Conservation (phyloP, 2,113 vertebrate genomes). For the Sinosuthora webbiana region DNA sequence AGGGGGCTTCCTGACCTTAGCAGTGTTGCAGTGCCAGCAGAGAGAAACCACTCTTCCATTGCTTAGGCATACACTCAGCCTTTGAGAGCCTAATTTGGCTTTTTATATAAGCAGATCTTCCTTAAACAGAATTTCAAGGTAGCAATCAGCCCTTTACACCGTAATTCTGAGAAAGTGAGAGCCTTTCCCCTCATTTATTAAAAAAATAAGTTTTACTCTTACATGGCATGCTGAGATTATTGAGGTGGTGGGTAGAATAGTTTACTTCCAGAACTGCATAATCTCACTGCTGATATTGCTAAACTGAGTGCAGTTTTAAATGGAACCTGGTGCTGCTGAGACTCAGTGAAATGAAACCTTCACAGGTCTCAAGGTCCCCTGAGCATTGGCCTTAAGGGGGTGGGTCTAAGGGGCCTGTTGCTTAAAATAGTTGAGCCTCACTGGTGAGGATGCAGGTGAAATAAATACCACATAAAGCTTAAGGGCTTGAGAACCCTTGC, state of each 20-base stretch:
- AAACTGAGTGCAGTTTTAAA: neutral
- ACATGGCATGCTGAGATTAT: neutral
- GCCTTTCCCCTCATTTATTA: neutral
- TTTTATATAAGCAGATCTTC: conserved; percentile 56
- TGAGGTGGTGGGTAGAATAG: neutral
- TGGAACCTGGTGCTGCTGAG: neutral
- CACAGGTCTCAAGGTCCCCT: neutral
- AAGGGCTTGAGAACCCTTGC: neutral
- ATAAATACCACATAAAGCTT: neutral
- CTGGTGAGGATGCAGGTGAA: neutral
- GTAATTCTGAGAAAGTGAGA: neutral
- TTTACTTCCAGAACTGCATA: neutral
- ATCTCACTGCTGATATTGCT: neutral
- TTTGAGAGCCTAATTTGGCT: conserved; percentile 56
- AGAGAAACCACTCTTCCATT: conserved; percentile 58
- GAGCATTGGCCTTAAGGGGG: neutral
- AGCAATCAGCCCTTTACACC: conserved; percentile 2
- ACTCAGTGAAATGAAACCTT: neutral
- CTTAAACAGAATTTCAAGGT: conserved; percentile 47
- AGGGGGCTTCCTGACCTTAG: conserved; percentile 60
- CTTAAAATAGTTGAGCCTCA: neutral
- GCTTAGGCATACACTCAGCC: conserved; percentile 41
- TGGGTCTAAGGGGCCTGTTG: neutral
- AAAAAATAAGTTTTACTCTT: neutral
- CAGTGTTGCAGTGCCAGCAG: conserved; percentile 53